phyloP scores from a whole-genome alignment of 2,888 invertebrate genomes.

The Meteorus colon region DNA sequence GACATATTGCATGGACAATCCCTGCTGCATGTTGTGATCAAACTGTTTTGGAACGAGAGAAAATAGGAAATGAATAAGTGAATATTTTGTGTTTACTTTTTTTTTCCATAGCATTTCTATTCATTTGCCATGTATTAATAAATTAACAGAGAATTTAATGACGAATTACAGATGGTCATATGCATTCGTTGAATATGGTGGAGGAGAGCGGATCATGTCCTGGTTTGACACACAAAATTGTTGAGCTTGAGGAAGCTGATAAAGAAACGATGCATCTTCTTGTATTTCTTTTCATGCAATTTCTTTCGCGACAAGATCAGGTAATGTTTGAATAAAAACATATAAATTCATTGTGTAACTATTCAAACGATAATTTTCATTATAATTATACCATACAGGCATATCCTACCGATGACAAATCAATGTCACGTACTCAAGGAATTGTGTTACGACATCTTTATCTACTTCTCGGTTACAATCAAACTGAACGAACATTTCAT shows the following conservation, averaged over 20 bases:
- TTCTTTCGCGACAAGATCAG: conserved; percentile 87
- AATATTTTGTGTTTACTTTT: background rate
- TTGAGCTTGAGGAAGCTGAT: conserved; percentile 96
- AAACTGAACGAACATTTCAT: conserved; percentile 91
- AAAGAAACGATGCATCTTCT: conserved; percentile 95
- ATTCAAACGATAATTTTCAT: background rate
- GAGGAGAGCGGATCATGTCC: conserved; percentile 83
- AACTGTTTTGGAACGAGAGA: background rate
- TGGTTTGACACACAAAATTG: conserved; percentile 87
- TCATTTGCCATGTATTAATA: background rate
- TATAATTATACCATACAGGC: conserved; percentile 74
- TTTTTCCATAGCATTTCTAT: background rate
- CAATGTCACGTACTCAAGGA: conserved; percentile 85
- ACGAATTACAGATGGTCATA: conserved; percentile 81
- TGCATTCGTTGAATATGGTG: conserved; percentile 87
- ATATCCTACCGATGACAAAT: conserved; percentile 90
- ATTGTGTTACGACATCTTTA: conserved; percentile 94
- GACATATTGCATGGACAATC: conserved; percentile 7
- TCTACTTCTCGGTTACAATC: conserved; percentile 93
- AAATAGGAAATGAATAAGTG: background rate
- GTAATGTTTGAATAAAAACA: conserved; percentile 59
- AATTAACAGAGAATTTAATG: background rate
- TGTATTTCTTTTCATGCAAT: conserved; percentile 97
- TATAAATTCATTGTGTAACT: background rate
- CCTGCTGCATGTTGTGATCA: conserved; percentile 11